Base-by-base conservation (phyloP, 2,888 invertebrate species). In the Pristionchus fissidentatus region DNA sequence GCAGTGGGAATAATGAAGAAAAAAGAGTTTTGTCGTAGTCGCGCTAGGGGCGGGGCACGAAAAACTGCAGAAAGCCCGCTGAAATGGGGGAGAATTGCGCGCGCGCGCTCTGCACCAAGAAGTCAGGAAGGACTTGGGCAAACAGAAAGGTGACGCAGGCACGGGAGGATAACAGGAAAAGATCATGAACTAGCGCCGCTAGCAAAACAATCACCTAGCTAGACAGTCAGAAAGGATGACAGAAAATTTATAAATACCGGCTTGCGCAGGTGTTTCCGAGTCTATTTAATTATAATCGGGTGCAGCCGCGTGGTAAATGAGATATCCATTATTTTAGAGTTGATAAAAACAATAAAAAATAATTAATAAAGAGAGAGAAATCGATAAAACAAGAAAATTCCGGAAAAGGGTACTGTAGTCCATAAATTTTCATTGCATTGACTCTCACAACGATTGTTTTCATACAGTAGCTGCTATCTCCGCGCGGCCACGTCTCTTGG, bases 1-100 rank as follows among this genome's bases (percentile, higher is more conserved):
- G 41, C 26, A 70, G 41, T 38, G 43, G 70, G 26, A 70, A 70
- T 49, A 77, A 49, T 77, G 75, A 46, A 49, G 49, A 77, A 49
- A 35, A 46, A 19, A 49, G 49, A 49, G 19, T 15, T 15, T 49
- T 10, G 49, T 15, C 49, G 49, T 49, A 10, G 49, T 49, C 49
- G 29, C 43, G 32, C 15, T 46, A 49, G 49, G n/a, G 49, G 29
- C 8, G 46, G 38, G 73, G 43, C 62, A 35, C 35, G 35, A 70
- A 41, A 70, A 41, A n/a, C n/a, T n/a, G 41, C n/a, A 41, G 43
- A 26, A 70, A 70, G 70, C 43, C 43, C 41, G n/a, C 8, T 70
- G 26, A 41, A 70, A 70, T 1, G 70, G n/a, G 38, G 41, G n/a
- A 26, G 26, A 70, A 70, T 5, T 26, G 1, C 3, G 4, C 38